Conservation (phyloP, 2,113 vertebrate genomes). For the Fukomys damarensis region DNA sequence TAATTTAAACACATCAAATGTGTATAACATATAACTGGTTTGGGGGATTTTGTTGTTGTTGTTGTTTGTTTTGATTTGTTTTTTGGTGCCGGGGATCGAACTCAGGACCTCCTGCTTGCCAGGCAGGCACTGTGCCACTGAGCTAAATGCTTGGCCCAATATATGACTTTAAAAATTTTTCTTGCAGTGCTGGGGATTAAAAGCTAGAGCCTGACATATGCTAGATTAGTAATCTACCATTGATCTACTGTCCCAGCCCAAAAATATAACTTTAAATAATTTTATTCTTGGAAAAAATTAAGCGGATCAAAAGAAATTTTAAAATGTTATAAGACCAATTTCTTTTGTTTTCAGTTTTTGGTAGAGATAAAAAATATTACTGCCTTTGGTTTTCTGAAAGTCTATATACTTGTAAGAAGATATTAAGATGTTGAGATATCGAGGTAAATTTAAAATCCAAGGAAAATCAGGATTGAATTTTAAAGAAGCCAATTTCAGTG, state of each 20-base stretch:
- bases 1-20: not conserved
- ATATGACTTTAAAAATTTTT: not conserved
- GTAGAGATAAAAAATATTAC: not conserved
- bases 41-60: too few species aligned
- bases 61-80: too few species aligned
- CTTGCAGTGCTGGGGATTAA: not conserved
- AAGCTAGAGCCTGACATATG: not conserved
- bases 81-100: too few species aligned
- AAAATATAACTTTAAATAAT: conserved; percentile 6
- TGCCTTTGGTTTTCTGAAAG: not conserved
- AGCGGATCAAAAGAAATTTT: not conserved
- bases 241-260: not conserved
- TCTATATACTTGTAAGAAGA: not conserved
- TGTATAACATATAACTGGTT: not conserved
- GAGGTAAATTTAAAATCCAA: conserved; percentile 45
- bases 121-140: too few species aligned
- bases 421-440: conserved; percentile 22
- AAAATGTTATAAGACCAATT: not conserved
- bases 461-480: conserved; percentile 25
- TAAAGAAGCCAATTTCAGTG: not conserved
- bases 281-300: not conserved
- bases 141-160: too few species aligned
- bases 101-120: too few species aligned
- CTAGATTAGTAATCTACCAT: not conserved
- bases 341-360: conserved; percentile 14